Conservation (phyloP, 2,797 vertebrate genomes). For the Peromyscus attwateri region DNA sequence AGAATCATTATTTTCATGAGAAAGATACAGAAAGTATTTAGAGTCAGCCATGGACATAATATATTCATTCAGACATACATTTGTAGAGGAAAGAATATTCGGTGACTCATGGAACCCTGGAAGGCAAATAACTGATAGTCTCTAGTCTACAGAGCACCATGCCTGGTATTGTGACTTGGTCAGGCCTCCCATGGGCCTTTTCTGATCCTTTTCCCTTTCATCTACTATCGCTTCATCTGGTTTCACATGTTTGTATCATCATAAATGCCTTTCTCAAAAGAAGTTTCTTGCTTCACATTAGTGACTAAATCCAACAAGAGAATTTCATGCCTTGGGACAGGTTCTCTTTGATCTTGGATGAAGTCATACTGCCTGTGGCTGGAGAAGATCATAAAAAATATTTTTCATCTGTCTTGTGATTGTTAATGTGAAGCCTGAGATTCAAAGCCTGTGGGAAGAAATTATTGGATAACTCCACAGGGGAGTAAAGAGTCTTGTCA, state of each 20-base stretch:
- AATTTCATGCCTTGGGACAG: background rate
- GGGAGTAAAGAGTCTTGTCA: background rate
- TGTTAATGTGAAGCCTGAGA: background rate
- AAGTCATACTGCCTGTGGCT: background rate
- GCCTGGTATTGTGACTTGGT: background rate
- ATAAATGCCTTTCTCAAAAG: background rate
- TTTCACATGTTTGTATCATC: background rate
- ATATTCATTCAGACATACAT: background rate
- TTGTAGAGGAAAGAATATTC: background rate
- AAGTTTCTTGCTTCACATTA: background rate
- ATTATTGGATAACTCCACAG: background rate
- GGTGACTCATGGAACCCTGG: background rate
- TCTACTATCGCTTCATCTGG: background rate
- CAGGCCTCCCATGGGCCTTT: background rate
- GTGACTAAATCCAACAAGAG: background rate
- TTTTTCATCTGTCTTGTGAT: background rate
- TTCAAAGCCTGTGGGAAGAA: background rate
- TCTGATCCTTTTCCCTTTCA: background rate
- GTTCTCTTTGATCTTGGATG: background rate
- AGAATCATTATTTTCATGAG: background rate
- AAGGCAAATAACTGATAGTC: background rate
- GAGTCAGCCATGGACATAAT: background rate
- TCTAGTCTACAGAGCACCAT: background rate
- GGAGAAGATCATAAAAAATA: background rate
- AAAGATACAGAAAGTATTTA: background rate